Percentiles rank a stretch among this genome's conserved stretches.
phyloP scores from a whole-genome alignment of 2,113 vertebrate genomes.

The Aegithalos caudatus region DNA sequence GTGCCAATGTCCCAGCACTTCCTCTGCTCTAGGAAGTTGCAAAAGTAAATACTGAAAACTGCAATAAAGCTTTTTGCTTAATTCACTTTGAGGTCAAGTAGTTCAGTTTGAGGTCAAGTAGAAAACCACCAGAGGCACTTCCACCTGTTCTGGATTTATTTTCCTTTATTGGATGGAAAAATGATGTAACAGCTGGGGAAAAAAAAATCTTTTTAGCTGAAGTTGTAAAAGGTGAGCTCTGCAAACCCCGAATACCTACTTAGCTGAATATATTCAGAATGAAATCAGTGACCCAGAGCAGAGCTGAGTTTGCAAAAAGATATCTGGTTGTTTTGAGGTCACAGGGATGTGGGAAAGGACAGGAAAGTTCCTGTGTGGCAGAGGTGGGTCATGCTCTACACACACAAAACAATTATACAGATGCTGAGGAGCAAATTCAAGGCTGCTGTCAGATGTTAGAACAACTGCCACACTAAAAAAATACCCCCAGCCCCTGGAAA shows the following conservation, averaged over 20 bases:
- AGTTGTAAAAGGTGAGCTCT: not conserved
- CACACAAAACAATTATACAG: rapidly evolving
- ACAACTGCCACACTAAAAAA: not conserved
- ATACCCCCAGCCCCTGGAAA: not conserved
- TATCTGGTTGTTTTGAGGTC: rapidly evolving
- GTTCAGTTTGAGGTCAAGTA: not conserved
- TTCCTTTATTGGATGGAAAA: not conserved
- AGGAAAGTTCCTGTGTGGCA: not conserved
- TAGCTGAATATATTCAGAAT: not conserved
- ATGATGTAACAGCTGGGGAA: not conserved
- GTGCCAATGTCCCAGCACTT: not conserved
- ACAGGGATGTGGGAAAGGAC: not conserved
- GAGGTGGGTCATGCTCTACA: not conserved
- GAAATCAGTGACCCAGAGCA: not conserved
- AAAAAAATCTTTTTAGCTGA: not conserved
- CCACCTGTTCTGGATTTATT: not conserved
- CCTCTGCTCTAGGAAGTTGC: not conserved
- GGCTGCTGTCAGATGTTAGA: not conserved
- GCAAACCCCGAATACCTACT: not conserved
- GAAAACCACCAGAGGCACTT: not conserved
- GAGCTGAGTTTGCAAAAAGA: not conserved
- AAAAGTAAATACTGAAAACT: not conserved
- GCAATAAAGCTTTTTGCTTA: not conserved
- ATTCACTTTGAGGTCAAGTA: not conserved
- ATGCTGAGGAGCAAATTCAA: not conserved